Conservation (phyloP, 2,888 invertebrate species). For the Hirtodrosophila trivittata region DNA sequence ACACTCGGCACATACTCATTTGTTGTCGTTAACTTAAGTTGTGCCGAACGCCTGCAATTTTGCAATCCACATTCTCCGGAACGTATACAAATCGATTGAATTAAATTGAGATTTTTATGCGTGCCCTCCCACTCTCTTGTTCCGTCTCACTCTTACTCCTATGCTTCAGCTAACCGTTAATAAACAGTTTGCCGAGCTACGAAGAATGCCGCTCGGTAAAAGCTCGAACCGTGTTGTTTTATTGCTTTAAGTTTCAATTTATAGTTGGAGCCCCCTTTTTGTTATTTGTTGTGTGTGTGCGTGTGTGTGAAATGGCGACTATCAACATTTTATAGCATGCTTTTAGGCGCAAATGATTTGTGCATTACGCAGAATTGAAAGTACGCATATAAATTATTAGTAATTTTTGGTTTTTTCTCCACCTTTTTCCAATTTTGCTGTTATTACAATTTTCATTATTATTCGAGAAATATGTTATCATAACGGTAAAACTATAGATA, state of each 20-base stretch:
- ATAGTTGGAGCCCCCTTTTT: slow-evolving; percentile 28
- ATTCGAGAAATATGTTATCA: too few species aligned
- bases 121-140: slow-evolving; percentile 18
- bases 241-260: slow-evolving; percentile 48
- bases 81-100: slow-evolving; percentile 69
- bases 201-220: slow-evolving; percentile 10
- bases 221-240: slow-evolving; percentile 25
- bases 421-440: too few species aligned
- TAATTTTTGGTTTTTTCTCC: slow-evolving; percentile 1
- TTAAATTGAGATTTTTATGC: slow-evolving; percentile 75
- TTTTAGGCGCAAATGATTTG: slow-evolving; percentile 33
- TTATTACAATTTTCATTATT: too few species aligned
- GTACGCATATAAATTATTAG: slow-evolving; percentile 38
- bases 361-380: slow-evolving; percentile 22
- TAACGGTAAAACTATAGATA: too few species aligned
- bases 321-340: slow-evolving; percentile 43
- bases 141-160: too few species aligned
- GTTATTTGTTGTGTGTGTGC: slow-evolving; percentile 1
- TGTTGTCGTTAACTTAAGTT: too few species aligned
- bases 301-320: slow-evolving; percentile 20
- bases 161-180: slow-evolving; percentile 55
- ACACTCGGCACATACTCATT: too few species aligned
- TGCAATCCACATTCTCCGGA: not conserved
- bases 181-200: slow-evolving; percentile 42
- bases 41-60: slow-evolving; percentile 5